Conservation (phyloP, 2,113 vertebrate species). For the Rynchops niger region DNA sequence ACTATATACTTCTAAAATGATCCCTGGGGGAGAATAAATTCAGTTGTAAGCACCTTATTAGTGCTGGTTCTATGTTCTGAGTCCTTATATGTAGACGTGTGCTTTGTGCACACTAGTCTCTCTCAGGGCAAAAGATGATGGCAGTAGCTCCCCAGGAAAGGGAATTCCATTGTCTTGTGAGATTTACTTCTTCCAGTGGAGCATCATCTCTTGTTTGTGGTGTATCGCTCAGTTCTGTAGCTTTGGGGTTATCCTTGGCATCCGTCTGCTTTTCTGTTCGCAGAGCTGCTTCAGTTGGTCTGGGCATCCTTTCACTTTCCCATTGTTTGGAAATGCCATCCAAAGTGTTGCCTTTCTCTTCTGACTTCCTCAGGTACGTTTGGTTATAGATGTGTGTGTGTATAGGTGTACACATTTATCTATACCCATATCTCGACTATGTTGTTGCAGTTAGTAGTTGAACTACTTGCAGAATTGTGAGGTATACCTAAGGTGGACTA, state of each 20-base stretch:
- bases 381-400: rapidly evolving
- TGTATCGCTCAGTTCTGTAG: neutral
- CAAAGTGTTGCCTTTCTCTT: neutral
- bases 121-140: neutral
- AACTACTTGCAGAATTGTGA: neutral
- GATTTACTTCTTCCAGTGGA: neutral
- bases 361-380: neutral
- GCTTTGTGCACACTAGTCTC: neutral
- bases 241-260: neutral
- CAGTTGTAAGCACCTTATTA: neutral
- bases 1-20: neutral
- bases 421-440: rapidly evolving
- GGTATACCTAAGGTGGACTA: neutral
- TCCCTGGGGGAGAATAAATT: neutral
- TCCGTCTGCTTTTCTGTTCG: neutral
- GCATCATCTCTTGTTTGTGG: neutral
- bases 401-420: neutral
- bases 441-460: neutral
- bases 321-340: neutral
- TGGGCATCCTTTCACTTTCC: neutral
- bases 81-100: neutral
- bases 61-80: neutral
- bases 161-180: neutral
- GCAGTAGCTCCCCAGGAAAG: neutral
- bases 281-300: neutral